phyloP scores from a whole-genome alignment of 1,140 invertebrate genomes.

The Diabrotica undecimpunctata region DNA sequence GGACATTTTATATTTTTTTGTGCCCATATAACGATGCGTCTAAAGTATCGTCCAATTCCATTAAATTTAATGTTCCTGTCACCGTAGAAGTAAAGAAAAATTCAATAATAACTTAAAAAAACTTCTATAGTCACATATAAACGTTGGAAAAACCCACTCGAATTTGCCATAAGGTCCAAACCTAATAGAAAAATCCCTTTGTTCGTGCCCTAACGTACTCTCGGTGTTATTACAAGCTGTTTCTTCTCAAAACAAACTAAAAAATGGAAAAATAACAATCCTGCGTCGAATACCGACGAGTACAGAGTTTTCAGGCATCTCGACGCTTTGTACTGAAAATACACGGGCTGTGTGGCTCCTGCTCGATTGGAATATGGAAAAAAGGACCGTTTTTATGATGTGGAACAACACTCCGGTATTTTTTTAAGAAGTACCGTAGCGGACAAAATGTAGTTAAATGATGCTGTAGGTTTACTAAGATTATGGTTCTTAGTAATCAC shows the following conservation, averaged over 20 bases:
- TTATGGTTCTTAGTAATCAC: no score
- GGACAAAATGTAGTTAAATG: neutral
- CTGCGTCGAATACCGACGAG: slow-evolving; percentile 11
- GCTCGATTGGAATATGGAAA: slow-evolving; percentile 17
- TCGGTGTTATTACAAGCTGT: slow-evolving; percentile 34
- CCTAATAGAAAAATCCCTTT: neutral
- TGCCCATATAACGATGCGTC: no score
- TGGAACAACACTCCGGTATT: neutral
- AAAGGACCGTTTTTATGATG: slow-evolving; percentile 7
- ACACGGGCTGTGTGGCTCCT: neutral
- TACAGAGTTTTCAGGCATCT: slow-evolving; percentile 6
- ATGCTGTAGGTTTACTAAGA: neutral
- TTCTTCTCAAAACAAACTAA: slow-evolving; percentile 36
- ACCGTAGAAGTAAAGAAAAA: neutral
- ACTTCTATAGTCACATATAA: slow-evolving; percentile 3
- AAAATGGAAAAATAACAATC: slow-evolving; percentile 36
- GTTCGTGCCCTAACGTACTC: slow-evolving; percentile 9
- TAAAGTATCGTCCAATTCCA: no score
- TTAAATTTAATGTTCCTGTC: no score
- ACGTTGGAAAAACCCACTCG: slow-evolving; percentile 23
- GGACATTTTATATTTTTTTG: no score
- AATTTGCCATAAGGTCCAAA: slow-evolving; percentile 24
- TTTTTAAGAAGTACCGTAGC: slow-evolving; percentile 5
- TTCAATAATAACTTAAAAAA: neutral
- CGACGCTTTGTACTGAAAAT: slow-evolving; percentile 20